These are phyloP conservation scores for Phragmatobia fuliginosa DNA, from an alignment of 2,888 invertebrate genomes.

Conservation along the genomic window DNA sequence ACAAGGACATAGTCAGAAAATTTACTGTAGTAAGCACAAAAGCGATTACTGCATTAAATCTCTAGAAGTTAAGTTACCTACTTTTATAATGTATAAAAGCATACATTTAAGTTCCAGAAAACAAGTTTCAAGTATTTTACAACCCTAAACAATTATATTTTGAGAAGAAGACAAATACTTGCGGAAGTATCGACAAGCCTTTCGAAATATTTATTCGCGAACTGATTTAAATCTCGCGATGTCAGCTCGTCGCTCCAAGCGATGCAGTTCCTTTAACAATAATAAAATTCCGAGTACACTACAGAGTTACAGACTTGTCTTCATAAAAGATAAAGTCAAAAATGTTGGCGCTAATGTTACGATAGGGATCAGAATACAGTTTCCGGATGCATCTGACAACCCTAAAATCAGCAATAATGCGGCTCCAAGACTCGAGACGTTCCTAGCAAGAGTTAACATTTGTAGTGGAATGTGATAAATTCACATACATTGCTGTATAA, in stretches of 20 bases:
- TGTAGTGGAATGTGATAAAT: not conserved
- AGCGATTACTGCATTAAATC: too few species aligned
- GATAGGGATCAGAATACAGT: slow-evolving; percentile 4
- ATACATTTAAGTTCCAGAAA: too few species aligned
- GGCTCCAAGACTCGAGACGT: not conserved
- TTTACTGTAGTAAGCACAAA: too few species aligned
- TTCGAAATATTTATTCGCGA: slow-evolving; percentile 58
- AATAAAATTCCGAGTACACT: slow-evolving; percentile 21
- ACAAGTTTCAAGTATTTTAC: slow-evolving; percentile 27
- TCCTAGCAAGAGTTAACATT: not conserved
- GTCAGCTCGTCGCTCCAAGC: slow-evolving; percentile 59
- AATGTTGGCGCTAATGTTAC: slow-evolving; percentile 9
- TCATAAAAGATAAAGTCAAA: slow-evolving; percentile 8
- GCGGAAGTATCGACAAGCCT: slow-evolving; percentile 67
- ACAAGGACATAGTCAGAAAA: too few species aligned
- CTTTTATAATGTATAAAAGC: too few species aligned
- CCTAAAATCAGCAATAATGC: not conserved
- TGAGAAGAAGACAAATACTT: slow-evolving; percentile 72
- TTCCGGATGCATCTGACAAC: not conserved
- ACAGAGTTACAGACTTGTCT: slow-evolving; percentile 3
- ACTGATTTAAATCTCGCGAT: slow-evolving; percentile 67
- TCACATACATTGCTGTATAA: not conserved
- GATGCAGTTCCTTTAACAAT: slow-evolving; percentile 38
- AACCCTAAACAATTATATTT: slow-evolving; percentile 34
- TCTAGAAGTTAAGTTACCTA: too few species aligned